phyloP scores from a whole-genome alignment of 2,797 vertebrate genomes.

The Falco peregrinus region DNA sequence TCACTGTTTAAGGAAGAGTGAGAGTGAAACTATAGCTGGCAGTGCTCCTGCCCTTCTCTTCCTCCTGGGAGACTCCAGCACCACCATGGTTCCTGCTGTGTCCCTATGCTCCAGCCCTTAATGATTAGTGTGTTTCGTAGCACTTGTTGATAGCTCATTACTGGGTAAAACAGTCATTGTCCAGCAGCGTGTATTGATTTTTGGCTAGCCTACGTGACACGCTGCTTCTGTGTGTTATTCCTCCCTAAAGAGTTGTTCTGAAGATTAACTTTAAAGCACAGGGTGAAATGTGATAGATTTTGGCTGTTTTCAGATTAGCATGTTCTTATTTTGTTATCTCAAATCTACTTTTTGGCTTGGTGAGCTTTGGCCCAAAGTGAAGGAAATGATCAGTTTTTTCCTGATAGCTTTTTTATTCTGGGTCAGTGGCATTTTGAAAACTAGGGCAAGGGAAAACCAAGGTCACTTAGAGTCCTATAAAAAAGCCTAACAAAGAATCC shows the following conservation, averaged over 20 bases:
- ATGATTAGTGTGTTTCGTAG: slow-evolving; percentile 15
- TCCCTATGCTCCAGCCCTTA: not conserved
- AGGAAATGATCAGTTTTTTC: not conserved
- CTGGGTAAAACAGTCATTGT: slow-evolving; percentile 18
- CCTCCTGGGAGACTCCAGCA: not conserved
- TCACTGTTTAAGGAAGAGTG: not conserved
- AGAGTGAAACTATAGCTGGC: not conserved
- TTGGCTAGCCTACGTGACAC: not conserved
- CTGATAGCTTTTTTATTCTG: slow-evolving; percentile 67
- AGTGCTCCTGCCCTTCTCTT: not conserved
- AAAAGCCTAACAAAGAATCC: slow-evolving; percentile 76
- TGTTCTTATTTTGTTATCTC: not conserved
- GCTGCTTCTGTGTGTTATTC: not conserved
- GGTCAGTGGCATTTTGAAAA: slow-evolving; percentile 73
- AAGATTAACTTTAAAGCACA: not conserved
- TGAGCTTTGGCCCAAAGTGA: slow-evolving; percentile 3
- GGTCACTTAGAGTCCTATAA: slow-evolving; percentile 64
- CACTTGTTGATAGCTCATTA: slow-evolving; percentile 49
- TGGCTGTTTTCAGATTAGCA: not conserved
- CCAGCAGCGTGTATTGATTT: slow-evolving; percentile 39
- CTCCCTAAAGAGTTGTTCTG: not conserved
- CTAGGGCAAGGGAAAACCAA: slow-evolving; percentile 74
- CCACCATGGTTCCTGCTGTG: accelerated
- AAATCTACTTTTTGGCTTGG: not conserved
- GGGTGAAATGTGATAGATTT: not conserved